Evolutionary conservation across 1,140 invertebrate genomes (phyloP), one percentile per base, ranked within the genome.

Genomic region (Neodiprion fabricii): DNA sequence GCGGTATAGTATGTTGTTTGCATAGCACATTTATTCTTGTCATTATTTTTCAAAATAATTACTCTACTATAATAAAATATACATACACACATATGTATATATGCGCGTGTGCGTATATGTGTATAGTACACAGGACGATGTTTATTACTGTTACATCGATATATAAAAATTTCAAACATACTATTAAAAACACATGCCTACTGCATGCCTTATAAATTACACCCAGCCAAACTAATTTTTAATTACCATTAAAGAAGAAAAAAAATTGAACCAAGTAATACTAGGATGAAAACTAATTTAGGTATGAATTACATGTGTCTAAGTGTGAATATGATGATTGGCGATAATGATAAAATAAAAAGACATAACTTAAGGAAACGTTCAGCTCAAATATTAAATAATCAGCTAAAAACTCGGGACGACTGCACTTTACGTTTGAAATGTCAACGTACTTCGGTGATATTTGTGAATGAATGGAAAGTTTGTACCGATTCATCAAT

Each of bases 21-120:
- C 79, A 84, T 82, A 83, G 83, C 79, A 84, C 77, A 77, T 86
- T 86, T 86, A 86, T 86, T 85, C 28, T 74, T 67, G 50, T 70
- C 70, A 23, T 53, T 67, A 12, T 50, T 69, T 71, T 67, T 61
- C 40, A 78, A 70, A 49, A 72, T 73, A 72, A 49, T 70, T n/a
- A 47, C 47, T 74, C 21, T 69, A 61, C n/a, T 17, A 61, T 5
- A 71, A 74, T 48, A 74, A 69, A 71, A 23, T 71, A 71, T 50
- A 61, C 50, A 69, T 49, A 76, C 72, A 66, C 17, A 73, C 67
- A 76, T 70, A 21, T 21, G 17, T 21, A 21, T 21, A 21, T 21
- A 21, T 21, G 17, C 17, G 17, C 17, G 17, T 21, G 17, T 21
- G 17, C 17, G 17, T 21, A 9, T 12, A 17, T 14, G 9, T 12